These are phyloP conservation scores for Helicoverpa assulta DNA, from an alignment of 2,888 invertebrate species.

Conservation along the genomic window DNA sequence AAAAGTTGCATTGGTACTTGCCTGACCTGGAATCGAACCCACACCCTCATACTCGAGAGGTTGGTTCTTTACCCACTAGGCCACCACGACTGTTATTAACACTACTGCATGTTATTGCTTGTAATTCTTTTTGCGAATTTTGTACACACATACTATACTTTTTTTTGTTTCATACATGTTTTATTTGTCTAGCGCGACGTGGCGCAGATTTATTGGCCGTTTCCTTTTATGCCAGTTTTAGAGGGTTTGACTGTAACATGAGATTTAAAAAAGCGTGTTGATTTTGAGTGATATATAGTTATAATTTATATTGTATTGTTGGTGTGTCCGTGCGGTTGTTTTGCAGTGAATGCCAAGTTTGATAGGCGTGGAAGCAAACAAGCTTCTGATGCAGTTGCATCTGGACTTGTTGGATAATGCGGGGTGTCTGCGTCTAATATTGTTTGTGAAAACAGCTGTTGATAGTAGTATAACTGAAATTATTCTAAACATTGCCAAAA, in stretches of 20 bases:
- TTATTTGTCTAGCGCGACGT: conserved; percentile 83
- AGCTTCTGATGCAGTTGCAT: conserved; percentile 26
- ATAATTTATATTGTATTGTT: conserved; percentile 75
- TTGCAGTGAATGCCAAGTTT: conserved; percentile 42
- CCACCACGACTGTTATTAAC: too few species aligned
- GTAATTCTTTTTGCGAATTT: conserved; percentile 89
- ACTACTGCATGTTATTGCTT: conserved; percentile 89
- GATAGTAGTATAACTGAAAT: background rate
- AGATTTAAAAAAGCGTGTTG: conserved; percentile 75
- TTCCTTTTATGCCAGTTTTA: conserved; percentile 82
- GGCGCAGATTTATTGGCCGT: conserved; percentile 84
- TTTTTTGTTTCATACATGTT: conserved; percentile 81
- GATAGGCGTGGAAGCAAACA: conserved; percentile 61
- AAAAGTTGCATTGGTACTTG: too few species aligned
- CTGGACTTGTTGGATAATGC: conserved; percentile 13
- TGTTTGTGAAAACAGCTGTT: conserved; percentile 15
- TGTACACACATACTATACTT: conserved; percentile 70
- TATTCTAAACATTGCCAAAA: background rate
- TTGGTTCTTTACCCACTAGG: too few species aligned
- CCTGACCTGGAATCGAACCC: too few species aligned
- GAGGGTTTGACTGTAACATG: conserved; percentile 82
- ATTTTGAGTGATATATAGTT: conserved; percentile 76
- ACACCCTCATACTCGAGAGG: too few species aligned
- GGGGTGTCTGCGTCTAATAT: background rate
- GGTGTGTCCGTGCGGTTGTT: conserved; percentile 48